A percentile compares a stretch with the other conserved stretches of the same genome.
phyloP scores from a whole-genome alignment of 1,140 invertebrate species.

The Saccostrea cuccullata region DNA sequence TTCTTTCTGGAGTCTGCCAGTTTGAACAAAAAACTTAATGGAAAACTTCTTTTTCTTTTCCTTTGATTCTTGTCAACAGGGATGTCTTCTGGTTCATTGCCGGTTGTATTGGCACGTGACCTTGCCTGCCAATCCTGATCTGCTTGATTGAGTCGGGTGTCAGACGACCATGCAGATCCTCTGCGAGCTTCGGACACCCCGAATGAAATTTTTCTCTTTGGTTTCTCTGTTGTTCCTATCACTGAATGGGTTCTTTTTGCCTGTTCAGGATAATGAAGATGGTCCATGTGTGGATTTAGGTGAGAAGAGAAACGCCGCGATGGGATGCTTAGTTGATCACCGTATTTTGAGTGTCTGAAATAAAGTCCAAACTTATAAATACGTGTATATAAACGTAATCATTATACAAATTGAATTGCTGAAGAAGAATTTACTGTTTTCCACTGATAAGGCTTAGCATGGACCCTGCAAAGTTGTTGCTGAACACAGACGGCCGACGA shows the following conservation, averaged over 20 bases:
- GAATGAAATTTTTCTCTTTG: conserved; percentile 39
- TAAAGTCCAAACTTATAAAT: background rate
- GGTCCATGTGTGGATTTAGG: conserved; percentile 29
- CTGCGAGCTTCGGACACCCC: conserved; percentile 29
- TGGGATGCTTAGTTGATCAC: conserved; percentile 15
- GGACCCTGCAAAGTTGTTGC: conserved; percentile 58
- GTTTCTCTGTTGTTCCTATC: conserved; percentile 3
- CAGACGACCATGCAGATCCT: conserved; percentile 43
- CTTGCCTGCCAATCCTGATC: conserved; percentile 37
- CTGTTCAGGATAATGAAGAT: conserved; percentile 25
- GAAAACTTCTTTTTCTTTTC: conserved; percentile 64
- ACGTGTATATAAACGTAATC: background rate
- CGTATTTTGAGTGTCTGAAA: background rate
- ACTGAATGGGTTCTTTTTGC: conserved; percentile 24
- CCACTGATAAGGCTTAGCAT: conserved; percentile 59
- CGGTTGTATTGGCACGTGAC: conserved; percentile 53
- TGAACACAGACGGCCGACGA: background rate
- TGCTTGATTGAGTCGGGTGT: background rate
- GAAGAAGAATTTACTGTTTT: conserved; percentile 32
- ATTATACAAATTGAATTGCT: background rate
- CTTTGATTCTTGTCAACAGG: conserved; percentile 43
- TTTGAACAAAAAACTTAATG: conserved; percentile 51
- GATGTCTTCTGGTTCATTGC: conserved; percentile 30
- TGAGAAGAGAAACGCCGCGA: background rate
- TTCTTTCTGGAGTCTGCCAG: conserved; percentile 38